Percentiles rank a stretch among this genome's conserved stretches.
Conservation (phyloP, 2,113 vertebrate species). For the Pogonocichla stellata region DNA sequence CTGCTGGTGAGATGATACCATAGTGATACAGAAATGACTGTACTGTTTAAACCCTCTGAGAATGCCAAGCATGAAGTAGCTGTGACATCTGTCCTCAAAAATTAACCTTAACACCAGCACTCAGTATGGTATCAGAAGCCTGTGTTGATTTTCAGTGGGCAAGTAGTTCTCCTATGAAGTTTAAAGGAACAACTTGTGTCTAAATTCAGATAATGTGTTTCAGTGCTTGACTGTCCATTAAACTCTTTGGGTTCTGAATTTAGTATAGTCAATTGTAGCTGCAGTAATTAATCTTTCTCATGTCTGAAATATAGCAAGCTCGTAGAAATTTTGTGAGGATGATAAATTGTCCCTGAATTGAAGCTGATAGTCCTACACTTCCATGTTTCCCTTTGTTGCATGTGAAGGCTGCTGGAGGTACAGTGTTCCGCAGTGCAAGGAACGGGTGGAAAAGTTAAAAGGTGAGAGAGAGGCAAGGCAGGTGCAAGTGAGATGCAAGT, state of each 20-base stretch:
- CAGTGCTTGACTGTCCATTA: not conserved
- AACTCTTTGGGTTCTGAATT: not conserved
- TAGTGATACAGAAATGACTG: not conserved
- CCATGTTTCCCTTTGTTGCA: not conserved
- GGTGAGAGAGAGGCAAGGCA: not conserved
- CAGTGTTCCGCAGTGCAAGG: not conserved
- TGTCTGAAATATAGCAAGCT: not conserved
- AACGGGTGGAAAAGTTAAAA: not conserved
- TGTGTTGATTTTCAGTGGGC: not conserved
- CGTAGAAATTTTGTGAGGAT: rapidly evolving
- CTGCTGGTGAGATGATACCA: not conserved
- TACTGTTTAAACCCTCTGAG: not conserved
- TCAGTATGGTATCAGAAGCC: not conserved
- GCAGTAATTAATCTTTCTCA: not conserved
- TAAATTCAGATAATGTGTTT: not conserved
- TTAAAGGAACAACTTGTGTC: not conserved
- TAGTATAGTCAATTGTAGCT: not conserved
- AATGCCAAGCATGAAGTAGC: not conserved
- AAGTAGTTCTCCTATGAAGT: not conserved
- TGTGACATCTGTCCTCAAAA: not conserved
- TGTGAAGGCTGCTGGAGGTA: not conserved
- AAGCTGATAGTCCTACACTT: not conserved
- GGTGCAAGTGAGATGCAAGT: not conserved
- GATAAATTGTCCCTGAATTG: not conserved
- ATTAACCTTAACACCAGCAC: not conserved